phyloP scores from a whole-genome alignment of 2,113 vertebrate genomes.

The Miniopterus natalensis region DNA sequence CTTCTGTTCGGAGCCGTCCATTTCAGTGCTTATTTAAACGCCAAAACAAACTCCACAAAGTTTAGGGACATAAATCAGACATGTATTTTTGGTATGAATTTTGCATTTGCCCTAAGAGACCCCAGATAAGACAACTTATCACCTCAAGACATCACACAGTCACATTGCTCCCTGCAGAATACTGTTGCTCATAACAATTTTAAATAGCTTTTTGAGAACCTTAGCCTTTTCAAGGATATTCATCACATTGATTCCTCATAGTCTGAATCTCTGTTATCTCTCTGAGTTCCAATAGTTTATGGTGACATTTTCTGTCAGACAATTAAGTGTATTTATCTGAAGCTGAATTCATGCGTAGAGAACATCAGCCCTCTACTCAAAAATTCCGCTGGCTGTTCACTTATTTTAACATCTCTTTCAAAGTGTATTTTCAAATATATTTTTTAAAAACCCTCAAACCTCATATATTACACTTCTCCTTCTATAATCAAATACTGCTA shows the following conservation, averaged over 20 bases:
- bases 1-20: background rate
- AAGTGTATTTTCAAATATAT: constrained; percentile 44
- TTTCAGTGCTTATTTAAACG: constrained; percentile 18
- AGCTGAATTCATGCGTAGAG: constrained; percentile 42
- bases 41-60: background rate
- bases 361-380: background rate
- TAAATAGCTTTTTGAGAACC: constrained; percentile 68
- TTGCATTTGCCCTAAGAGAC: constrained; percentile 7
- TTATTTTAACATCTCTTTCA: constrained; percentile 44
- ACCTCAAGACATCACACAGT: constrained; percentile 50
- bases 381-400: background rate
- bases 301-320: constrained; percentile 76
- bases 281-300: constrained; percentile 64
- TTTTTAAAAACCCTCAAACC: background rate
- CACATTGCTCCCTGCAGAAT: background rate
- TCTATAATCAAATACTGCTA: constrained; percentile 7
- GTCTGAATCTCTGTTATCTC: constrained; percentile 62
- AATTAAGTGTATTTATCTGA: constrained; percentile 81
- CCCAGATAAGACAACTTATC: constrained; percentile 37
- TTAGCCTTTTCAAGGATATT: constrained; percentile 62
- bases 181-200: constrained; percentile 62
- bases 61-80: constrained; percentile 28
- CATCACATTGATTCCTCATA: constrained; percentile 59
- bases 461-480: constrained; percentile 11
- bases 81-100: constrained; percentile 33